Evolutionary conservation across 1,140 invertebrate genomes (phyloP).

Genomic region (Procambarus virginalis): DNA sequence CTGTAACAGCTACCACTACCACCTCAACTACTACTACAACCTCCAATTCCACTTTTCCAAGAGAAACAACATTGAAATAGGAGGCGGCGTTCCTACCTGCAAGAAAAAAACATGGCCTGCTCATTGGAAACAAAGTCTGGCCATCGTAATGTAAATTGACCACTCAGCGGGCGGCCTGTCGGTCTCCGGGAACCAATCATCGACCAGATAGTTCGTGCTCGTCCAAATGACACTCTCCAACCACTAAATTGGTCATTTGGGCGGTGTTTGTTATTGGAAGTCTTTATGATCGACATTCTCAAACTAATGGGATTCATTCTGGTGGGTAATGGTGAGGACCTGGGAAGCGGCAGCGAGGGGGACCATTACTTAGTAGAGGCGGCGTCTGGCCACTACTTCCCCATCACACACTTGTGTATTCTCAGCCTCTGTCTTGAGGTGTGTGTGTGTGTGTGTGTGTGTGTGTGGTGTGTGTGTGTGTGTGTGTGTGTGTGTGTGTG

Average conservation of each 20-base stretch:
- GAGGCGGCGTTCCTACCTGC: neutral
- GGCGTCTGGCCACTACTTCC: neutral
- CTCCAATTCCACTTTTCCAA: neutral
- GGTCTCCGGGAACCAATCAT: slow-evolving; percentile 61
- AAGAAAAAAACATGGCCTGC: slow-evolving; percentile 15
- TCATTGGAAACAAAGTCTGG: slow-evolving; percentile 50
- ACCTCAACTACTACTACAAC: neutral
- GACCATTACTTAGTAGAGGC: slow-evolving; percentile 9
- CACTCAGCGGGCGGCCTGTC: slow-evolving; percentile 52
- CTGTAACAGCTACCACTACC: neutral
- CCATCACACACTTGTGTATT: no score
- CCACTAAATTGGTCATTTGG: slow-evolving; percentile 62
- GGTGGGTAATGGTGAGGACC: slow-evolving; percentile 31
- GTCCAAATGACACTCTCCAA: slow-evolving; percentile 60
- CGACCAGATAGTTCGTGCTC: slow-evolving; percentile 40
- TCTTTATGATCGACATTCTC: slow-evolving; percentile 66
- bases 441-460: no score
- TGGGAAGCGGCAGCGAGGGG: neutral
- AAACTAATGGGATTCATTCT: slow-evolving; percentile 64
- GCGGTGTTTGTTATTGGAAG: slow-evolving; percentile 67
- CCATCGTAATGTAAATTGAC: slow-evolving; percentile 64
- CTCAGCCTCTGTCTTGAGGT: no score
- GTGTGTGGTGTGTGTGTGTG: no score
- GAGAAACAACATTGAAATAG: neutral
- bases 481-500: no score